Conservation (phyloP, 2,113 vertebrate species). For the Dipodomys spectabilis region DNA sequence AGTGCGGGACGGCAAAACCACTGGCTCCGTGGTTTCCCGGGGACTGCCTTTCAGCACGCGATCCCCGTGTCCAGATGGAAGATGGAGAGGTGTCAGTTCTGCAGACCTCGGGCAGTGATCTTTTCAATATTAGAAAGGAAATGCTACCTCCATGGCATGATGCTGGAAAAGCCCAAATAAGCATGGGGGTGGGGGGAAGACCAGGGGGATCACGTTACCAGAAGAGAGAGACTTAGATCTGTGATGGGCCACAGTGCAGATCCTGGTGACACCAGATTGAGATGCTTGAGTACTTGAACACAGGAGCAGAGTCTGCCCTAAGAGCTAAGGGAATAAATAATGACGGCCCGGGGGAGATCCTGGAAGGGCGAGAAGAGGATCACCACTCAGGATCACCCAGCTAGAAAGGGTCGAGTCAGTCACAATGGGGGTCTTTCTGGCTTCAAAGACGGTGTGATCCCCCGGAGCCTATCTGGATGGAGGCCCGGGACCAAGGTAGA, state of each 20-base stretch:
- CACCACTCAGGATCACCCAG: not conserved
- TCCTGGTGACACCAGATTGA: not conserved
- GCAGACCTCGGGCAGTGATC: slow-evolving; percentile 11
- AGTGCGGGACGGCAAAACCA: not conserved
- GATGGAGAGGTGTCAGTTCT: not conserved
- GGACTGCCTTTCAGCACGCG: not conserved
- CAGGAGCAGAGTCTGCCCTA: not conserved
- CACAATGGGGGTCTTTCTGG: not conserved
- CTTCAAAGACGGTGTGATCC: not conserved
- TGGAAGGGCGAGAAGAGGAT: not conserved
- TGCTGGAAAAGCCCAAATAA: not conserved
- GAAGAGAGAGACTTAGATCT: not conserved
- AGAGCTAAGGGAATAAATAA: not conserved
- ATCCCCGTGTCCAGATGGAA: slow-evolving; percentile 42
- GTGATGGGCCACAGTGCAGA: too few species aligned
- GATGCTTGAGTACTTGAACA: not conserved
- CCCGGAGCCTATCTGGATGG: not conserved
- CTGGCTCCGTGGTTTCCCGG: too few species aligned
- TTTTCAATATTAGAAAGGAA: slow-evolving; percentile 49
- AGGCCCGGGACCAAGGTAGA: not conserved
- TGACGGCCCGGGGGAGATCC: not conserved
- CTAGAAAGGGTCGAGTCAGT: not conserved
- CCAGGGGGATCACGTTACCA: not conserved
- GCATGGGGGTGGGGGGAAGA: too few species aligned
- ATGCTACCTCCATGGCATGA: not conserved